These are phyloP conservation scores for Spongilla lacustris DNA, from an alignment of 37 sponge, comb jelly and placozoan species.

Conservation along the genomic window DNA sequence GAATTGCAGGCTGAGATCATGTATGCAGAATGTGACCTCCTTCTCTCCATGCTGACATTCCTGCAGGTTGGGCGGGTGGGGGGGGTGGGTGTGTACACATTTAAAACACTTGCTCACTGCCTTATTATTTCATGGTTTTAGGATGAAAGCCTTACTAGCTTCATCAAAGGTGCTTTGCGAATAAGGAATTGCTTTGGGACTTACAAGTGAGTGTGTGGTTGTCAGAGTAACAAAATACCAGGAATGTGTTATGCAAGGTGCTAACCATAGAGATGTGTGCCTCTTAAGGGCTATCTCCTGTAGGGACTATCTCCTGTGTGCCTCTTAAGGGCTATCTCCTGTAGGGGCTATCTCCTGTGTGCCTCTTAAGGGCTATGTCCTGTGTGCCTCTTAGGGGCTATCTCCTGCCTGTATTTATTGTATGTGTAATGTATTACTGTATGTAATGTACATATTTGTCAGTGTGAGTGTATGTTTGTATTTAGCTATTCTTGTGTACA, in stretches of 20 bases:
- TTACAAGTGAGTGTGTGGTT: constrained; percentile 72
- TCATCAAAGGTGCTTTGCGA: constrained; percentile 68
- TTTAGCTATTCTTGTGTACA: too few relatives aligned
- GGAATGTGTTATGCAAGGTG: neutral
- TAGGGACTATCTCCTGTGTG: too few relatives aligned
- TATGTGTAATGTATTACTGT: neutral
- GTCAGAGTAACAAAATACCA: neutral
- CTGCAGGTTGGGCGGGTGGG: constrained; percentile 59
- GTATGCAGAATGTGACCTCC: constrained; percentile 79
- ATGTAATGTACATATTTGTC: neutral
- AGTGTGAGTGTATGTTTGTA: neutral
- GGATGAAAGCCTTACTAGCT: constrained; percentile 82
- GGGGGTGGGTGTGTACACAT: neutral
- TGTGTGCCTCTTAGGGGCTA: too few relatives aligned
- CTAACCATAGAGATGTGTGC: neutral
- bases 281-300: neutral
- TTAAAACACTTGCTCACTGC: neutral
- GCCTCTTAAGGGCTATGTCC: too few relatives aligned
- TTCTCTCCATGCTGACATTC: constrained; percentile 71
- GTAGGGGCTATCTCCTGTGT: too few relatives aligned
- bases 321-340: too few relatives aligned
- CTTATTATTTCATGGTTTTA: neutral
- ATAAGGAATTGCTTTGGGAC: constrained; percentile 58
- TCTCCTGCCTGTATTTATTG: neutral
- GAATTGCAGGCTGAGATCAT: constrained; percentile 76